These are phyloP conservation scores for Amblyopsis rosae DNA, from an alignment of 2,113 vertebrate species.

Conservation along the genomic window DNA sequence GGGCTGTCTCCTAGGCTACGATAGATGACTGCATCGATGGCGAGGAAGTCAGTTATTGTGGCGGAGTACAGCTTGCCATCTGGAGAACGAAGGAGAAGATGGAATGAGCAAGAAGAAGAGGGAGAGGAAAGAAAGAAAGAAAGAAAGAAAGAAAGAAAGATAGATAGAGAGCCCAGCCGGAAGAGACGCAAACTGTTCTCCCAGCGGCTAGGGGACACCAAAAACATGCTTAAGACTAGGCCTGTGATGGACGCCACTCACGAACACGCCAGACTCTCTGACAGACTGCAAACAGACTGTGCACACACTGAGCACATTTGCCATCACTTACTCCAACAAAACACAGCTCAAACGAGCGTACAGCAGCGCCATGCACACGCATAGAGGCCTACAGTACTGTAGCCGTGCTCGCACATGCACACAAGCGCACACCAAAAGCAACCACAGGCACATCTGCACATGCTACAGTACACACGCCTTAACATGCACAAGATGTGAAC, in stretches of 20 bases:
- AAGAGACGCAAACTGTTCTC: conserved; percentile 31
- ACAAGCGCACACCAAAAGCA: no score
- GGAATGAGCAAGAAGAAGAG: conserved; percentile 21
- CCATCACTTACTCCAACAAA: conserved; percentile 39
- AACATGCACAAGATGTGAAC: conserved; percentile 25
- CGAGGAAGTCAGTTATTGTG: conserved; percentile 98
- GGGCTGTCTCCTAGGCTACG: conserved; percentile 97
- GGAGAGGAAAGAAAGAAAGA: conserved; percentile 20
- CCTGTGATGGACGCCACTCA: conserved; percentile 38
- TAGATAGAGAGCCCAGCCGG: not conserved
- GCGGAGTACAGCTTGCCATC: conserved; percentile 98
- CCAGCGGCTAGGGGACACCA: conserved; percentile 33
- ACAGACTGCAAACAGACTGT: conserved; percentile 45
- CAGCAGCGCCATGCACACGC: no score
- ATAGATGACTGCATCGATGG: conserved; percentile 98
- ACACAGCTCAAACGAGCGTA: not conserved
- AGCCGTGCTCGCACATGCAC: no score
- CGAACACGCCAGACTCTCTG: conserved; percentile 25
- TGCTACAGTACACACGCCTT: conserved; percentile 5
- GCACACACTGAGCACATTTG: conserved; percentile 39
- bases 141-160: conserved; percentile 30
- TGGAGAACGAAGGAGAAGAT: conserved; percentile 59
- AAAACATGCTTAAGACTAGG: conserved; percentile 41
- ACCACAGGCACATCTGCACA: conserved; percentile 24
- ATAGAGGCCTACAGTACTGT: no score